Conservation (phyloP, 2,888 invertebrate genomes). For the Allygus modestus region DNA sequence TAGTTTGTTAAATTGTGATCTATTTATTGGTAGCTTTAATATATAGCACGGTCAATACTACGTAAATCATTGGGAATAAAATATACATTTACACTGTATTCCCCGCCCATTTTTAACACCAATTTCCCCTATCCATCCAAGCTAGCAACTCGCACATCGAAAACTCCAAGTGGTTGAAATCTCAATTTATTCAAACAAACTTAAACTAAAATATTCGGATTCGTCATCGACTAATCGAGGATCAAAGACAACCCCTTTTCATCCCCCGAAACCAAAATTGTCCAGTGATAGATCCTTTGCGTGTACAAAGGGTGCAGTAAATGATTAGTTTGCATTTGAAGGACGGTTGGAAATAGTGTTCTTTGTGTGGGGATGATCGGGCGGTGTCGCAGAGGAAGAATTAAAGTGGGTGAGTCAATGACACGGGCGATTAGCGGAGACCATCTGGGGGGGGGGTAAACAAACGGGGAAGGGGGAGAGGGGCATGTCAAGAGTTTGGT, state of each 20-base stretch:
- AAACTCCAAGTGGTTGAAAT: constrained; percentile 12
- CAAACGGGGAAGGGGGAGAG: neutral
- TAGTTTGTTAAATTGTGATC: too few species aligned
- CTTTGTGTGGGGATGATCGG: constrained; percentile 31
- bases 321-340: constrained; percentile 53
- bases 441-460: constrained; percentile 47
- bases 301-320: constrained; percentile 42
- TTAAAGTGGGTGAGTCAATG: constrained; percentile 41
- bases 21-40: too few species aligned
- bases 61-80: too few species aligned
- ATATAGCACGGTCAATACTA: too few species aligned
- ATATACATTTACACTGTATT: too few species aligned
- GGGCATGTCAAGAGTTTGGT: too few species aligned
- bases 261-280: constrained; percentile 53
- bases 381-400: constrained; percentile 16
- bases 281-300: constrained; percentile 21
- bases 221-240: constrained; percentile 32
- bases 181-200: constrained; percentile 30
- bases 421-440: constrained; percentile 38
- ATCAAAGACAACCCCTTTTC: constrained; percentile 44
- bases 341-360: constrained; percentile 32
- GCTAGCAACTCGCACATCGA: neutral
- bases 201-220: constrained; percentile 18
- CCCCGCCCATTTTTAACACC: too few species aligned
- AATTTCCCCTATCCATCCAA: too few species aligned